Evolutionary conservation across 1,140 invertebrate species (phyloP).

Genomic region (Procambarus clarkii): DNA sequence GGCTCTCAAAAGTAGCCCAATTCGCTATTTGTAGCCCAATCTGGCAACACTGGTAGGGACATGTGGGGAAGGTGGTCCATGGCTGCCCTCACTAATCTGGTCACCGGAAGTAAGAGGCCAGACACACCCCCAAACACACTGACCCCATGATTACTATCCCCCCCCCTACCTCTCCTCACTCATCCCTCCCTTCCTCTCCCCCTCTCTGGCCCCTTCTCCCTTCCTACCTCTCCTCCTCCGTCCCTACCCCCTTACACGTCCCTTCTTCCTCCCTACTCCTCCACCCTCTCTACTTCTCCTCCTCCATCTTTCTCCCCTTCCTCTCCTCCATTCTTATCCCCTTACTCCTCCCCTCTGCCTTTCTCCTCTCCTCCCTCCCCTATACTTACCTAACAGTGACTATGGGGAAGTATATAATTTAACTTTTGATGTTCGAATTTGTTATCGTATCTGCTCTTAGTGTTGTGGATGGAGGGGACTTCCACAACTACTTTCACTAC

Average conservation of each 20-base stretch:
- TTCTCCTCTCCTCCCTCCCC: no score
- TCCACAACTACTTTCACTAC: no score
- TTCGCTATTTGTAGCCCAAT: no score
- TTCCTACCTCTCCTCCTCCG: background rate
- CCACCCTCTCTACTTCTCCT: background rate
- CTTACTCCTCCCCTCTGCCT: no score
- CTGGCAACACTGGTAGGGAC: background rate
- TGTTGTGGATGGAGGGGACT: no score
- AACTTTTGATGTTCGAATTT: no score
- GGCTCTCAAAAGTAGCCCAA: no score
- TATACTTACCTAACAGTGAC: no score
- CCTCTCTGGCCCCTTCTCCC: background rate
- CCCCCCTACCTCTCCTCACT: background rate
- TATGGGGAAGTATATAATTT: no score
- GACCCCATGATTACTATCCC: background rate
- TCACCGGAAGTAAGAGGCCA: conserved; percentile 35
- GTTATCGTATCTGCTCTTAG: no score
- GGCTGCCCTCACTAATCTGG: conserved; percentile 25
- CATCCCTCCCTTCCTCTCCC: background rate
- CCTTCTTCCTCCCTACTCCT: background rate
- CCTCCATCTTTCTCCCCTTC: background rate
- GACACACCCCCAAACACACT: conserved; percentile 48
- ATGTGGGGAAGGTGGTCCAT: background rate
- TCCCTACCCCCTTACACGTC: background rate
- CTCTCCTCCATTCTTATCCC: background rate